These are phyloP conservation scores for Melikaiella ostensackeni DNA, from an alignment of 2,888 invertebrate species.

Conservation along the genomic window DNA sequence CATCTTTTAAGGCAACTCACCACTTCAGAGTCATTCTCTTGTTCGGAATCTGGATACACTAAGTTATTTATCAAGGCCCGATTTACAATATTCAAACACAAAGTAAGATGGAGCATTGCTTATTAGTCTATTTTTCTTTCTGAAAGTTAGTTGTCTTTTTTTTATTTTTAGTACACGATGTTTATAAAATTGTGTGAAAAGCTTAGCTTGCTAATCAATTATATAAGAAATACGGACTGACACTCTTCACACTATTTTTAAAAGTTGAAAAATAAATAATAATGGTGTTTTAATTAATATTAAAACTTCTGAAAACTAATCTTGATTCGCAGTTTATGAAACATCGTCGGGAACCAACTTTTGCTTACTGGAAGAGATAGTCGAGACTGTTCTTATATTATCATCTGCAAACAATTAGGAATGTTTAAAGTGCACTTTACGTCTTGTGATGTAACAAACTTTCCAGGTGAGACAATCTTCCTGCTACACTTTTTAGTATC, in stretches of 20 bases:
- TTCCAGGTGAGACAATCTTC: background rate
- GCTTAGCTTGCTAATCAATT: background rate
- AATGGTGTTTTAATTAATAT: too few species aligned
- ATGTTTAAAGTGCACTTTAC: constrained; percentile 18
- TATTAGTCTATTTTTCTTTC: background rate
- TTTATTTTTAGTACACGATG: background rate
- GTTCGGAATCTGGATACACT: constrained; percentile 6
- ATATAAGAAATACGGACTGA: background rate
- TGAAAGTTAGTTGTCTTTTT: background rate
- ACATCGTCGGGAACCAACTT: constrained; percentile 8
- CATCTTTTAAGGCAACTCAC: constrained; percentile 14
- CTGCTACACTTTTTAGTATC: background rate
- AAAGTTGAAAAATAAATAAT: background rate
- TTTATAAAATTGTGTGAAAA: background rate
- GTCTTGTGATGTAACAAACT: constrained; percentile 2
- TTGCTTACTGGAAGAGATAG: background rate
- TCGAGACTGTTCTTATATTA: background rate
- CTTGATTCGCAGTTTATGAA: constrained; percentile 11
- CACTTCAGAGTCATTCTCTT: constrained; percentile 30
- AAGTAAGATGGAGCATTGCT: constrained; percentile 59
- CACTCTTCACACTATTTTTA: background rate
- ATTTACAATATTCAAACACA: constrained; percentile 58
- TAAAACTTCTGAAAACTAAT: background rate
- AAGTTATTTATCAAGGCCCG: constrained; percentile 54
- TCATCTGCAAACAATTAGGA: constrained; percentile 33